Evolutionary conservation across 2,888 invertebrate species (phyloP), one percentile per base, ranked within the genome.

Genomic region (Leptinotarsa rubiginosa): DNA sequence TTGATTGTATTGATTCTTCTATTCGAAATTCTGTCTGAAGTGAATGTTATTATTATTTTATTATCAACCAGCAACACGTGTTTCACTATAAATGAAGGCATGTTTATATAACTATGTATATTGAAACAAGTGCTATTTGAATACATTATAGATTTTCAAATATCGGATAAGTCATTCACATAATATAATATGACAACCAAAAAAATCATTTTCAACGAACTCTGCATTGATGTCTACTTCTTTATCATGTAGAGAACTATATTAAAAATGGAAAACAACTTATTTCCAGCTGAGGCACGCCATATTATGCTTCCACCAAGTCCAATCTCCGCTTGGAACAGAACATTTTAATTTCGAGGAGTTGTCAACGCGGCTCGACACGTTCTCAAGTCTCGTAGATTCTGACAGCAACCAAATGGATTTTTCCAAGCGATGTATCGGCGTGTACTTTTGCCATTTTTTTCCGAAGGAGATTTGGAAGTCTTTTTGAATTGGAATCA

Each of bases 361-460:
- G 62, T 2, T n/a, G 62, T 41, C 62, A 62, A 62, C 62, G 25
- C 13, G 22, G 15, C 31, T 41, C 62, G 41, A 62, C 62, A 62
- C 62, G 62, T 31, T 62, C n/a, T n/a, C 41, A 41, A 31, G 41
- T 31, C 62, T 62, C 62, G 59, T 41, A 41, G 41, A 62, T 31
- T 31, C 62, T 62, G 62, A 62, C 62, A 62, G 62, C 41, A 62
- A 62, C 31, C 15, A n/a, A 31, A 62, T 62, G 62, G 62, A 25
- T 62, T 62, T 41, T 62, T 62, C 18, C 41, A 16, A n/a, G n/a
- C 62, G 31, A n/a, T 62, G 31, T 62, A 31, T 62, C 12, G 2
- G n/a, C 2, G n/a, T 2, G 41, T 4, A 62, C 41, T 41, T 62
- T 62, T 62, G n/a, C 10, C 31, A 62, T 62, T 62, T 62, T 62